Conservation (phyloP, 1,140 invertebrate species). For the Megalopta genalis region DNA sequence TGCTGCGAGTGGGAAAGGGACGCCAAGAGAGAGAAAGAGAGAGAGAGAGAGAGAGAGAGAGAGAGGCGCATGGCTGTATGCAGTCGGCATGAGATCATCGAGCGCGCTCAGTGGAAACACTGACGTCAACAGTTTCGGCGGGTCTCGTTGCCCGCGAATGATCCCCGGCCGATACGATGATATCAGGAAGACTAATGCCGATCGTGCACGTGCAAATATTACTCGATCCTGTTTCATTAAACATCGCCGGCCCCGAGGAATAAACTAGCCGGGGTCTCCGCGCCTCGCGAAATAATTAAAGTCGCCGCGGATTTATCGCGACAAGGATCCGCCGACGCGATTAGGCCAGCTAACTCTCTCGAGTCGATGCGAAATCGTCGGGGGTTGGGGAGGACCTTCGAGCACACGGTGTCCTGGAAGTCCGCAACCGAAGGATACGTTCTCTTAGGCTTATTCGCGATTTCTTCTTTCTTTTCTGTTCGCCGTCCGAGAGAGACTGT, state of each 20-base stretch:
- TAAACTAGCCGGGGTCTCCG: slow-evolving; percentile 2
- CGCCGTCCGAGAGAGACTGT: background rate
- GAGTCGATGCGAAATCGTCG: background rate
- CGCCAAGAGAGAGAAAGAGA: background rate
- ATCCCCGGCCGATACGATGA: slow-evolving; percentile 48
- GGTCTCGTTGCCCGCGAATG: slow-evolving; percentile 15
- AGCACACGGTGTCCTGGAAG: background rate
- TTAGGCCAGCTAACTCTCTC: slow-evolving; percentile 8
- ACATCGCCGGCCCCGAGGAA: slow-evolving; percentile 7
- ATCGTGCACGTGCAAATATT: slow-evolving; percentile 40
- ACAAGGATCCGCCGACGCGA: background rate
- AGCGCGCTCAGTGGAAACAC: slow-evolving; percentile 22
- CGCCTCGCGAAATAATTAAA: slow-evolving; percentile 25
- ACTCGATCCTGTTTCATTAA: slow-evolving; percentile 38
- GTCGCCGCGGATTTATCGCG: slow-evolving; percentile 6
- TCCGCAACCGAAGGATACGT: background rate
- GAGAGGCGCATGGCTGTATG: background rate
- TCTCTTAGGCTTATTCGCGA: too few species aligned
- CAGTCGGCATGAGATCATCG: slow-evolving; percentile 38
- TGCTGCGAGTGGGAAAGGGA: too few species aligned
- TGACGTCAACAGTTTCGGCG: slow-evolving; percentile 43
- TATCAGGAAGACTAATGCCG: slow-evolving; percentile 48
- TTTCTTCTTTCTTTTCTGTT: too few species aligned
- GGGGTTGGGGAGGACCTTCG: background rate
- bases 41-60: background rate